A percentile compares a stretch with the other conserved stretches of the same genome.
Conservation (phyloP, 2,113 vertebrate species). For the Alaudala cheleensis region DNA sequence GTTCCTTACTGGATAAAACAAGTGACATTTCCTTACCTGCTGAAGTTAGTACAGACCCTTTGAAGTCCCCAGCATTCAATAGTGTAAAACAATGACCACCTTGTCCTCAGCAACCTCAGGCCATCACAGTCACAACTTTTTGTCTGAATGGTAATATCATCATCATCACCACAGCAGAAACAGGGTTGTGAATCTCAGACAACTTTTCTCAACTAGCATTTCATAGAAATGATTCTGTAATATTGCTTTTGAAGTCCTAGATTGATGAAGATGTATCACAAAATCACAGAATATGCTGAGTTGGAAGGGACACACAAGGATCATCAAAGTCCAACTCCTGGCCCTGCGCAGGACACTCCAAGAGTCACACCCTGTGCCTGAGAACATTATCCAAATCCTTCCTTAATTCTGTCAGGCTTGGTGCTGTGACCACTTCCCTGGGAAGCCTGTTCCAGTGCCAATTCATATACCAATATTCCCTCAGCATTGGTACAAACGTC, state of each 20-base stretch:
- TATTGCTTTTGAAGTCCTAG: background rate
- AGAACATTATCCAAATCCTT: background rate
- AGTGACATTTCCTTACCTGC: background rate
- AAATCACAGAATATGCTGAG: background rate
- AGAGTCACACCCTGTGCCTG: background rate
- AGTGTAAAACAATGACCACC: background rate
- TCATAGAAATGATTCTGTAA: background rate
- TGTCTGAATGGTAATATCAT: background rate
- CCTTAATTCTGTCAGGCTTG: background rate
- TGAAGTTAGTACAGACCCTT: background rate
- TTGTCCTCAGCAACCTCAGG: background rate
- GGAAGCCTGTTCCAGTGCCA: background rate
- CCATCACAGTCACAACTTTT: background rate
- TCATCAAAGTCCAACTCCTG: background rate
- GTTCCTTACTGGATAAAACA: background rate
- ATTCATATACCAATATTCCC: background rate
- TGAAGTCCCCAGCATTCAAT: background rate
- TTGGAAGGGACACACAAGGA: background rate
- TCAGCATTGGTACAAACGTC: rapidly evolving
- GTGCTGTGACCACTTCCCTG: background rate
- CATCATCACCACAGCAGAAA: background rate
- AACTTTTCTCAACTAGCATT: background rate
- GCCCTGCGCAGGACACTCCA: background rate
- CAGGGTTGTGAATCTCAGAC: background rate
- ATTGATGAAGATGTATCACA: background rate